Conservation (phyloP, 2,888 invertebrate species). For the Scaptomyza polygonia region DNA sequence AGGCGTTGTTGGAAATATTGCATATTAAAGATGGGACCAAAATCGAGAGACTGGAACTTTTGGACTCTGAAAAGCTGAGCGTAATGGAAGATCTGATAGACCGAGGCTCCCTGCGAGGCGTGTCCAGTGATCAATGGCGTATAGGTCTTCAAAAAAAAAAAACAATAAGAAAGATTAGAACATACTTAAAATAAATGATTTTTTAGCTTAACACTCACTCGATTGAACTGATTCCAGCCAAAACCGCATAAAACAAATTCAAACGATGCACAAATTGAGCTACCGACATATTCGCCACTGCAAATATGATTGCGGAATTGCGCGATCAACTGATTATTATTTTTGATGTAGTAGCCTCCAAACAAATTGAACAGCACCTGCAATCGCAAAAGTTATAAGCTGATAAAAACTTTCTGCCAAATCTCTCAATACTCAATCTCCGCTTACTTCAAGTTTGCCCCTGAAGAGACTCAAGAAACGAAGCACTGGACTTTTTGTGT, state of each 20-base stretch:
- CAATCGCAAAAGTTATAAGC: not conserved
- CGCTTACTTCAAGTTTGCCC: constrained; percentile 38
- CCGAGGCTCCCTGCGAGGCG: constrained; percentile 86
- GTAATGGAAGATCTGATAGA: constrained; percentile 85
- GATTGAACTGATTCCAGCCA: constrained; percentile 49
- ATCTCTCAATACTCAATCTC: not conserved
- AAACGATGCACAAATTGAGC: constrained; percentile 44
- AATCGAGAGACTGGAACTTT: constrained; percentile 85
- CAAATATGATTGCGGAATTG: constrained; percentile 51
- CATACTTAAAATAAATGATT: not conserved
- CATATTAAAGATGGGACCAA: constrained; percentile 83
- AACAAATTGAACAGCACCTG: constrained; percentile 45
- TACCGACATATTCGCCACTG: not conserved
- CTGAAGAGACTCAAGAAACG: constrained; percentile 34
- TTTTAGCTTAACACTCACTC: constrained; percentile 12
- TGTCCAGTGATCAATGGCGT: constrained; percentile 86
- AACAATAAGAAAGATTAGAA: not conserved
- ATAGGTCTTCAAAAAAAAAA: constrained; percentile 85
- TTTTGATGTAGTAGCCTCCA: constrained; percentile 47
- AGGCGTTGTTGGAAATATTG: constrained; percentile 83
- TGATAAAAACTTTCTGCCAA: not conserved
- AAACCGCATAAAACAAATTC: constrained; percentile 60
- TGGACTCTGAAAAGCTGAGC: constrained; percentile 83
- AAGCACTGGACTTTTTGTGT: constrained; percentile 44
- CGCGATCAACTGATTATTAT: constrained; percentile 28